These are phyloP conservation scores for Myrmecophaga tridactyla DNA, from an alignment of 2,113 vertebrate species.

Conservation along the genomic window DNA sequence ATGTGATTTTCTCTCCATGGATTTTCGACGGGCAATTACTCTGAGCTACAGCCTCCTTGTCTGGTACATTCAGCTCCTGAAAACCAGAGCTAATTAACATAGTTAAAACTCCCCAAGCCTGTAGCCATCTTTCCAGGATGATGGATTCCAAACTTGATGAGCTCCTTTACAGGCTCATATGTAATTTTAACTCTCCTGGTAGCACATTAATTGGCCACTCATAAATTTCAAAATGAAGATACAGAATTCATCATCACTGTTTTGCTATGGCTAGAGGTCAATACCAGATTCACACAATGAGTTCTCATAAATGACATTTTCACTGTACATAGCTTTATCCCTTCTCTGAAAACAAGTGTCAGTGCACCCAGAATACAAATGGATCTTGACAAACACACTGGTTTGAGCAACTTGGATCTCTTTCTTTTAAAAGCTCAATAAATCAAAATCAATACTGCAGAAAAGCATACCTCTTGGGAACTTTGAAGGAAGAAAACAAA, in stretches of 20 bases:
- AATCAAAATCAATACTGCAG: conserved; percentile 68
- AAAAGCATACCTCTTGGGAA: conserved; percentile 21
- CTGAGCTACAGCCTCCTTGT: conserved; percentile 59
- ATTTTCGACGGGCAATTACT: conserved; percentile 73
- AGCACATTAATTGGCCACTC: conserved; percentile 79
- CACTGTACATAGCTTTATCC: conserved; percentile 65
- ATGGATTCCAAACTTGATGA: conserved; percentile 78
- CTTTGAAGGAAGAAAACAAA: conserved; percentile 9
- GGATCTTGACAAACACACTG: conserved; percentile 53
- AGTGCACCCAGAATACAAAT: conserved; percentile 70
- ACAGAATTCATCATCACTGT: conserved; percentile 67
- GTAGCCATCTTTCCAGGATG: conserved; percentile 79
- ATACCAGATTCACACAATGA: conserved; percentile 65
- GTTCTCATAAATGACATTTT: conserved; percentile 72
- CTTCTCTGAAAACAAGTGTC: conserved; percentile 73
- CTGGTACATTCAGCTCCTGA: conserved; percentile 67
- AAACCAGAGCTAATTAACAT: conserved; percentile 80
- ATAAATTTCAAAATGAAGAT: conserved; percentile 77
- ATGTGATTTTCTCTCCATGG: conserved; percentile 63
- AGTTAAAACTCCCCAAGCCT: conserved; percentile 78
- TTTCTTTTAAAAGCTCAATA: conserved; percentile 62
- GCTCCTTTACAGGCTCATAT: conserved; percentile 76
- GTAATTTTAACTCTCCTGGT: conserved; percentile 80
- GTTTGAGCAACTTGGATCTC: conserved; percentile 22
- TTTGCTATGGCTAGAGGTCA: conserved; percentile 76